Evolutionary conservation across 1,140 invertebrate genomes (phyloP).

Genomic region (Scaptomyza pallida): DNA sequence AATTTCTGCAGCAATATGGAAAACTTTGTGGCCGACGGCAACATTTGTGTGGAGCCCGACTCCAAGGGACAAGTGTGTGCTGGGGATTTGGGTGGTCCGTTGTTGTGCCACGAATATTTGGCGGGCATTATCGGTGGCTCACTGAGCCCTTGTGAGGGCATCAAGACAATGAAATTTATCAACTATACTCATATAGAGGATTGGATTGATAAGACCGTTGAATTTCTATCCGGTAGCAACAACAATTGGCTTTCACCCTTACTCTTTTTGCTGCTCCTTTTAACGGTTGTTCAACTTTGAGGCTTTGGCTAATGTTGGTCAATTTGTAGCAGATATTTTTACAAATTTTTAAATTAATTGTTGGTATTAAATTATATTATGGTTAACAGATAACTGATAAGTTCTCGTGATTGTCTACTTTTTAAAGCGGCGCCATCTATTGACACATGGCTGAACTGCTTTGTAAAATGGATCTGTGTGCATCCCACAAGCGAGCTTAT

Average conservation of each 20-base stretch:
- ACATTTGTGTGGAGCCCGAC: slow-evolving; percentile 31
- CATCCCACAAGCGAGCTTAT: no score
- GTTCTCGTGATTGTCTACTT: no score
- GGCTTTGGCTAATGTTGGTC: neutral
- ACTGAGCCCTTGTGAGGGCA: slow-evolving; percentile 8
- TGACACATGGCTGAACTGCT: no score
- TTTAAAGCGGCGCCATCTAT: no score
- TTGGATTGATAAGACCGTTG: slow-evolving; percentile 27
- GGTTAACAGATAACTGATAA: no score
- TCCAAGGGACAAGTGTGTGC: slow-evolving; percentile 26
- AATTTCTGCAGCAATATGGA: neutral
- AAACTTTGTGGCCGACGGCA: neutral
- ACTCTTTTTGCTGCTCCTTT: neutral
- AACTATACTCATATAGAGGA: slow-evolving; percentile 13
- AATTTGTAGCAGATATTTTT: no score
- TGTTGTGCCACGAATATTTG: slow-evolving; percentile 37
- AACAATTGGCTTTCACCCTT: neutral
- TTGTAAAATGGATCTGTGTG: no score
- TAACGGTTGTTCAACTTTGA: neutral
- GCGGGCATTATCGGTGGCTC: slow-evolving; percentile 51
- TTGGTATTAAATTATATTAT: no score
- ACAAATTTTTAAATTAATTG: no score
- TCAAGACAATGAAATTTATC: slow-evolving; percentile 40
- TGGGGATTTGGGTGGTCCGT: slow-evolving; percentile 61
- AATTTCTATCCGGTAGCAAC: neutral